Percentiles rank a stretch among this genome's conserved stretches.
phyloP scores from a whole-genome alignment of 2,888 invertebrate species.

The Odontomyia ornata region DNA sequence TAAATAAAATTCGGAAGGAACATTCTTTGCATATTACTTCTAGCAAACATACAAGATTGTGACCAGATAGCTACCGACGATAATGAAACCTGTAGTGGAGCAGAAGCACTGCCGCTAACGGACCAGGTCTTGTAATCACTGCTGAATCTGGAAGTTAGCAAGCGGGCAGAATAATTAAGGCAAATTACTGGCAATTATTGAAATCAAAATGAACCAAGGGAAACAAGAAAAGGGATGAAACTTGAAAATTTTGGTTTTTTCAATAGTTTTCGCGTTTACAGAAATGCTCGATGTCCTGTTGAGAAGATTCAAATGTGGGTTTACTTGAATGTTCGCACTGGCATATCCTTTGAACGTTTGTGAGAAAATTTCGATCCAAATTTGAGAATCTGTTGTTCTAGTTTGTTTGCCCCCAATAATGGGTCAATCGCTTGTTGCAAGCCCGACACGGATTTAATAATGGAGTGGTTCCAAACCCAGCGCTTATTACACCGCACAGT shows the following conservation, averaged over 20 bases:
- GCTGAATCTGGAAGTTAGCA: not conserved
- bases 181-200: not conserved
- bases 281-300: constrained; percentile 42
- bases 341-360: not conserved
- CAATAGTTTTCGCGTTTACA: constrained; percentile 45
- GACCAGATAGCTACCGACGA: too few relatives aligned
- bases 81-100: too few relatives aligned
- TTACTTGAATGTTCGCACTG: not conserved
- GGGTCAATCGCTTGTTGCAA: too few relatives aligned
- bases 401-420: too few relatives aligned
- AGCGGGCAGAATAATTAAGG: not conserved
- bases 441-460: not conserved
- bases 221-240: too few relatives aligned
- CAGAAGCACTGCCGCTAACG: not conserved
- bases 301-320: not conserved
- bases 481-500: not conserved
- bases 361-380: too few relatives aligned
- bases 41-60: too few relatives aligned
- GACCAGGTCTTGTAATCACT: not conserved
- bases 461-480: not conserved
- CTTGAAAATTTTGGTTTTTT: constrained; percentile 44
- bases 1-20: too few relatives aligned
- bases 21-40: too few relatives aligned
- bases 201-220: constrained; percentile 24
- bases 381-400: too few relatives aligned